Base-by-base conservation (phyloP, 1,140 invertebrate genomes). In the Drosophila truncata region DNA sequence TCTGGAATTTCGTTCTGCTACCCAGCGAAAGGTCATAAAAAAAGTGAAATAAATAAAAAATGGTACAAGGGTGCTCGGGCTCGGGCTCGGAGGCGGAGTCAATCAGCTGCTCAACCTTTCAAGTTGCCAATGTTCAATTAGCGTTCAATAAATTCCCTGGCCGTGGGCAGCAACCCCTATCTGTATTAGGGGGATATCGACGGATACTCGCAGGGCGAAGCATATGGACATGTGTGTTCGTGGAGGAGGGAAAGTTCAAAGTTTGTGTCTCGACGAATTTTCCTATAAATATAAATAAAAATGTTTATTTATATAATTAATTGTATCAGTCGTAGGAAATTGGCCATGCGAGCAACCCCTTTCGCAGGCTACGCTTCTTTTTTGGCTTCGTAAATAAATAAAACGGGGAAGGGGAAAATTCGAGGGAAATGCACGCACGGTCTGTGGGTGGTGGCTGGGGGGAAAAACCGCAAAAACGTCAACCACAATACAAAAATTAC, bases 251-350 rank as follows among this genome's bases (percentile, higher is more conserved):
- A 88, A 78, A 80, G 84, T 88, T 87, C 80, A 81, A 84, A 87
- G 84, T 84, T 80, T 66, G 42, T 63, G 72, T 59, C 60, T 75
- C 44, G 18, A 35, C 52, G 20, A 69, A 80, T 75, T 70, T 31
- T 65, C 37, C 55, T 64, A 69, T 78, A 64, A 62, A 57, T 74
- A 69, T 63, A 74, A 72, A 52, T 66, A 71, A 62, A 74, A 80
- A 31, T 76, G 71, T 82, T 88, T 90, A 90, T 90, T 91, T 90
- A 67, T 90, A 85, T 91, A 90, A 90, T 90, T 90, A 91, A 90
- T 85, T 90, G 71, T 73, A 82, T 71, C 62, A 67, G 44, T 62
- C 61, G 63, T 37, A 31, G 54, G 71, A 78, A 72, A 70, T 64
- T 72, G 59, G 66, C 77, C 60, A 72, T 18, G 66, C 73, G 67